Evolutionary conservation across 2,888 invertebrate genomes (phyloP).

Genomic region (Dorcus parallelipipedus): DNA sequence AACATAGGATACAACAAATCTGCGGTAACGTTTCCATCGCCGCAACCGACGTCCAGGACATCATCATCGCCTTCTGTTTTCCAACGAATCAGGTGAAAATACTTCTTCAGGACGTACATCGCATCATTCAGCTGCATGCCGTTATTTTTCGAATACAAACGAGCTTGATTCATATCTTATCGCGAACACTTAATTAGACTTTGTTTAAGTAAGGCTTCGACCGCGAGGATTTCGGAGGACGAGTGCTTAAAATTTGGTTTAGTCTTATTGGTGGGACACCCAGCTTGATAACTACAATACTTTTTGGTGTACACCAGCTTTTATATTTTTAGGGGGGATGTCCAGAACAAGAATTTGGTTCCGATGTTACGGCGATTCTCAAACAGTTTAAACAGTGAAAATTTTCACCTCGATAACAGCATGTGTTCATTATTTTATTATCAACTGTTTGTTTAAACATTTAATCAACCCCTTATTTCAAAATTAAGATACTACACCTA

Average conservation of each 20-base stretch:
- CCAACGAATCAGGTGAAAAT: conserved; percentile 53
- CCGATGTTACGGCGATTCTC: conserved; percentile 1
- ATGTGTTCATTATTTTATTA: no score
- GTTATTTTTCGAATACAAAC: conserved; percentile 66
- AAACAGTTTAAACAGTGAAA: background rate
- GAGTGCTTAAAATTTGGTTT: background rate
- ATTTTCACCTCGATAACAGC: no score
- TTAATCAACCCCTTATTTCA: no score
- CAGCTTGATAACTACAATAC: conserved; percentile 21
- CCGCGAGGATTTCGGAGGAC: background rate
- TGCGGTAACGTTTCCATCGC: conserved; percentile 67
- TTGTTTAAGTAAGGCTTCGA: background rate
- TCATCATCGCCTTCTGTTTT: conserved; percentile 49
- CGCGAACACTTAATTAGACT: no score
- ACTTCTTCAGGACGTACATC: conserved; percentile 61
- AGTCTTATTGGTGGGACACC: conserved; percentile 17
- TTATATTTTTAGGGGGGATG: conserved; percentile 21
- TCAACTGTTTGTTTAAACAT: no score
- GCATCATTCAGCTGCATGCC: conserved; percentile 67
- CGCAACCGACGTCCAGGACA: conserved; percentile 72
- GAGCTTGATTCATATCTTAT: conserved; percentile 58
- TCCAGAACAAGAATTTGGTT: conserved; percentile 20
- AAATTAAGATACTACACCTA: no score
- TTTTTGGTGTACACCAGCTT: conserved; percentile 26
- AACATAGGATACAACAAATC: conserved; percentile 62